Percentiles rank a stretch among this genome's conserved stretches.
These are phyloP conservation scores for Leptinotarsa haldemani DNA, from an alignment of 2,888 invertebrate species.

Conservation along the genomic window DNA sequence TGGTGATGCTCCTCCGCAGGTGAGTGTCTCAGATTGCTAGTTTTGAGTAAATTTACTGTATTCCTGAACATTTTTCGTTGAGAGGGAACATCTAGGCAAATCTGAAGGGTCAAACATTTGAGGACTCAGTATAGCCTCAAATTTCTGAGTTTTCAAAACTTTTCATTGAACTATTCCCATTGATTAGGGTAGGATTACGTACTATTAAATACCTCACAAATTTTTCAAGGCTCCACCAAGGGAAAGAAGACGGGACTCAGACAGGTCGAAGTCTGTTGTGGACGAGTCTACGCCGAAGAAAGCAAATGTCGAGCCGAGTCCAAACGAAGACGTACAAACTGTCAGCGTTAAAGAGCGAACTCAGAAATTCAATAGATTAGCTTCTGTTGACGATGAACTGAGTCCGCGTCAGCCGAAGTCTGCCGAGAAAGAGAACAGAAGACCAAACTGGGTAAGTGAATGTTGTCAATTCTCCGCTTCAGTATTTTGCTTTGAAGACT, in stretches of 20 bases:
- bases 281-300: slow-evolving; percentile 47
- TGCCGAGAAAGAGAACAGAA: slow-evolving; percentile 65
- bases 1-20: slow-evolving; percentile 61
- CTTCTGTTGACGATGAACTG: slow-evolving; percentile 78
- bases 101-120: too few relatives aligned
- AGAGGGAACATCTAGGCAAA: too few relatives aligned
- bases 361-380: slow-evolving; percentile 92
- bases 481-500: too few relatives aligned
- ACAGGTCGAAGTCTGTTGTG: slow-evolving; percentile 54
- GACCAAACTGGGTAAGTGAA: slow-evolving; percentile 72
- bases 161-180: too few relatives aligned
- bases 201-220: too few relatives aligned
- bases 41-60: too few relatives aligned
- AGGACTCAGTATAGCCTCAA: too few relatives aligned
- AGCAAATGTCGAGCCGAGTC: slow-evolving; percentile 45
- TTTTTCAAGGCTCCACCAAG: slow-evolving; percentile 68
- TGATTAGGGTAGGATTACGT: too few relatives aligned
- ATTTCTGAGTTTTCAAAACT: too few relatives aligned
- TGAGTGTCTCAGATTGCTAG: background rate
- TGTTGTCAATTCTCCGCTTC: background rate
- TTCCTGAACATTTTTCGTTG: too few relatives aligned
- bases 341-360: slow-evolving; percentile 93
- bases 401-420: slow-evolving; percentile 68
- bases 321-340: slow-evolving; percentile 67
- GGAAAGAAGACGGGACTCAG: slow-evolving; percentile 66